Evolutionary conservation across 2,113 vertebrate species (phyloP), one percentile per base, ranked within the genome.

Genomic region (Gallinago undulata): DNA sequence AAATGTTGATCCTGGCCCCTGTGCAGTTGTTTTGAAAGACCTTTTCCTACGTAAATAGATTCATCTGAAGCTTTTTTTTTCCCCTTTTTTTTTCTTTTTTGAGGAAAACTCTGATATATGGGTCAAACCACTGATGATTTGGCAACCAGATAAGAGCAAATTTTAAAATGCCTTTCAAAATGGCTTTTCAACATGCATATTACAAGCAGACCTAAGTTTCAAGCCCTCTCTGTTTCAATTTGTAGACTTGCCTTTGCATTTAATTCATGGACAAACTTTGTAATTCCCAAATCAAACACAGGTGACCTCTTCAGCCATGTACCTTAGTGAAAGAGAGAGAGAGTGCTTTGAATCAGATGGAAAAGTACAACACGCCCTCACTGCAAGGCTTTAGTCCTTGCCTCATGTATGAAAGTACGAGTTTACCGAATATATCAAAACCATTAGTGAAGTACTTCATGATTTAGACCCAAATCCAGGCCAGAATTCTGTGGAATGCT

Each of bases 1-100:
- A 80, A 48, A 82, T 98, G 97, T 97, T 98, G 97, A 97, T 97
- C 93, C 96, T 98, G 97, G 97, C 91, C 27, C 70, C 88, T 50
- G 48, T 77, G 43, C 67, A 93, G 84, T 89, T 97, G 94, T 97
- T 97, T 98, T 90, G 96, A 97, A 98, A 95, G 84, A 85, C 88
- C 15, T 90, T 94, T 96, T 96, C 93, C 83, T 92, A 63, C 1
- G 3, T 92, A 96, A 97, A 97, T 94, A 97, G 80, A 67, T 91
- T 94, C 73, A 95, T 93, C 93, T 97, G 83, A 97, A 96, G 64
- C 15, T 48, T 87, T 79, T 87, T 90, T 75, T 83, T 28, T 27
- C 25, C 25, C 15, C 7, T 15, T 56, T 68, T 37, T 18, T 37
- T 85, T 66, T 33, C 7, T 37, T 85, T 39, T 45, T 75, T 55